Evolutionary conservation across 2,888 invertebrate genomes (phyloP).

Genomic region (Neoascia interrupta): DNA sequence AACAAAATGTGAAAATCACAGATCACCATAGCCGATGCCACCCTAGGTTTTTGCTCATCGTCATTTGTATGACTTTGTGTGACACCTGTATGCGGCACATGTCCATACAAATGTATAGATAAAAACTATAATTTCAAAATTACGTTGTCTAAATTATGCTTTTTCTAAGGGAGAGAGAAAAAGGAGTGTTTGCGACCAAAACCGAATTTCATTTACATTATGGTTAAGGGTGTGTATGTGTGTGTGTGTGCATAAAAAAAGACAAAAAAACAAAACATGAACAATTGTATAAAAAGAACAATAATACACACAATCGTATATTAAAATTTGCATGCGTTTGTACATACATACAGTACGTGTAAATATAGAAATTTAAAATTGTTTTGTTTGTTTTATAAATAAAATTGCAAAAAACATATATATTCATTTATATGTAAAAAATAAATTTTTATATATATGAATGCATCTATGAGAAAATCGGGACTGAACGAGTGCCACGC

Average conservation of each 20-base stretch:
- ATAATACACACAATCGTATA: conserved; percentile 14
- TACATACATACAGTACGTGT: too few relatives aligned
- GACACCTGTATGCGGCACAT: too few relatives aligned
- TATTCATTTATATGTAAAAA: conserved; percentile 8
- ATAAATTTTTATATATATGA: conserved; percentile 25
- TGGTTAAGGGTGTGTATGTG: conserved; percentile 54
- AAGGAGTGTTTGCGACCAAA: conserved; percentile 67
- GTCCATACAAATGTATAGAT: conserved; percentile 14
- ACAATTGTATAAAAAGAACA: conserved; percentile 14
- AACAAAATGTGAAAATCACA: too few relatives aligned
- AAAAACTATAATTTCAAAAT: conserved; percentile 26
- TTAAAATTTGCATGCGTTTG: conserved; percentile 16
- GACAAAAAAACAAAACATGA: not conserved
- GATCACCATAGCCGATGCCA: too few relatives aligned
- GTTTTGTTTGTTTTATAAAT: too few relatives aligned
- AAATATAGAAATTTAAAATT: too few relatives aligned
- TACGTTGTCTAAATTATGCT: conserved; percentile 40
- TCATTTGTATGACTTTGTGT: conserved; percentile 30
- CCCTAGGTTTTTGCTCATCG: too few relatives aligned
- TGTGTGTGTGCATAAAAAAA: conserved; percentile 14
- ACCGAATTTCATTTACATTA: conserved; percentile 67
- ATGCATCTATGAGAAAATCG: conserved; percentile 36
- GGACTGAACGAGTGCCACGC: conserved; percentile 63
- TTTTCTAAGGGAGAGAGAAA: conserved; percentile 59
- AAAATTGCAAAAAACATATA: too few relatives aligned